Percentiles rank a stretch among this genome's conserved stretches.
phyloP scores from a whole-genome alignment of 2,797 vertebrate species.

The Scarus forsteni region DNA sequence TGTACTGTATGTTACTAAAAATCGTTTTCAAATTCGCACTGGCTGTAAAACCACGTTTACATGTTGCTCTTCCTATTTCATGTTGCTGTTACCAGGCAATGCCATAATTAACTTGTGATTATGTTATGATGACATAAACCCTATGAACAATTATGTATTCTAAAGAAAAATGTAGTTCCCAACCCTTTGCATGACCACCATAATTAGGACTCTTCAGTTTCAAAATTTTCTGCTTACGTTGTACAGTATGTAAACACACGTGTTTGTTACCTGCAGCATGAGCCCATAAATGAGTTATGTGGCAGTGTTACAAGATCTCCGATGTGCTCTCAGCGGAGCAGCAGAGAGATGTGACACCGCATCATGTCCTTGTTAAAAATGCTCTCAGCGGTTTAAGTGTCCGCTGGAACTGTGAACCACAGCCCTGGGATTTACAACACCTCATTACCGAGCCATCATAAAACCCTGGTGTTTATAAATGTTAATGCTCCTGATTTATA shows the following conservation, averaged over 20 bases:
- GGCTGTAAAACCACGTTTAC: too few species aligned
- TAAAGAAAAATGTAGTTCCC: background rate
- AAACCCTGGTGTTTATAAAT: slow-evolving; percentile 76
- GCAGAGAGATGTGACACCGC: slow-evolving; percentile 28
- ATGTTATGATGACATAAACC: too few species aligned
- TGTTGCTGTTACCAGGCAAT: too few species aligned
- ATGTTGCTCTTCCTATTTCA: too few species aligned
- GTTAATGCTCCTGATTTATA: slow-evolving; percentile 75
- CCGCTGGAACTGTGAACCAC: slow-evolving; percentile 48
- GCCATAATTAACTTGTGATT: too few species aligned
- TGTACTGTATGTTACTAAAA: too few species aligned
- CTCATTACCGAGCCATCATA: slow-evolving; percentile 73
- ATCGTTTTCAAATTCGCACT: too few species aligned
- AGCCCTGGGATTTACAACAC: slow-evolving; percentile 70
- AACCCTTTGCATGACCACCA: background rate
- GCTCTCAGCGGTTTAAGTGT: slow-evolving; percentile 60
- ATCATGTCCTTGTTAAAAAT: slow-evolving; percentile 68
- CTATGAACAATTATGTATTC: too few species aligned
- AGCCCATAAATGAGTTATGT: slow-evolving; percentile 34
- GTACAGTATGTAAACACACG: slow-evolving; percentile 17
- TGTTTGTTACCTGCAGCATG: slow-evolving; percentile 23
- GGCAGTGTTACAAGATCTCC: slow-evolving; percentile 25
- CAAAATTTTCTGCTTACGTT: background rate
- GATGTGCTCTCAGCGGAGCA: slow-evolving; percentile 35
- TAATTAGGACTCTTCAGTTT: background rate